Conservation (phyloP, 2,888 invertebrate genomes). For the Drosophila gaucha region DNA sequence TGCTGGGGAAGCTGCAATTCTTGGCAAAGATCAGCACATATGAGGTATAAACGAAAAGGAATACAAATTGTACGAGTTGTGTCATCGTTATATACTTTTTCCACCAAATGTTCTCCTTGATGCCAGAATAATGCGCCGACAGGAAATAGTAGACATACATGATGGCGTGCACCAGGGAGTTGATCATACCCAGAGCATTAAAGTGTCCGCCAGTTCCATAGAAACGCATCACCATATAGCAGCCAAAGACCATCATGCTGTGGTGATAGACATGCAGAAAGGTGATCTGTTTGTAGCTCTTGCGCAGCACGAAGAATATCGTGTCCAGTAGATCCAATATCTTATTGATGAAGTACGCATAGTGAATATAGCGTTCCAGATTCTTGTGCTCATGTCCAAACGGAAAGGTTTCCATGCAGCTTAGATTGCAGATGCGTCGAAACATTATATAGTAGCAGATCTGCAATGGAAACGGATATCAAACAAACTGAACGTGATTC, state of each 20-base stretch:
- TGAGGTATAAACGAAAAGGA: conserved; percentile 87
- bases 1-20: conserved; percentile 86
- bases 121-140: conserved; percentile 84
- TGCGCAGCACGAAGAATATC: conserved; percentile 94
- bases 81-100: conserved; percentile 85
- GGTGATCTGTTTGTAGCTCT: conserved; percentile 94
- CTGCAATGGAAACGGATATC: conserved; percentile 1
- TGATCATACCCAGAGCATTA: conserved; percentile 84
- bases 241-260: conserved; percentile 89
- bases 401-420: conserved; percentile 47
- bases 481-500: not conserved
- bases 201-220: conserved; percentile 88
- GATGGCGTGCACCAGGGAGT: conserved; percentile 85
- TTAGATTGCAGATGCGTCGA: conserved; percentile 23
- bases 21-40: conserved; percentile 81
- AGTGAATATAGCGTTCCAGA: conserved; percentile 56
- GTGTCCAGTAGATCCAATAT: conserved; percentile 91
- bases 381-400: conserved; percentile 30
- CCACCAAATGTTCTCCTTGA: conserved; percentile 86
- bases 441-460: conserved; percentile 38
- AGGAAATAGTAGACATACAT: conserved; percentile 86
- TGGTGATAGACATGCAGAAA: conserved; percentile 96
- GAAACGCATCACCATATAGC: conserved; percentile 91
- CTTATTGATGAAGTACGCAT: conserved; percentile 85
- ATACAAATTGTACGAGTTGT: conserved; percentile 87